Conservation (phyloP, 2,797 vertebrate species). For the Botia almorhae region DNA sequence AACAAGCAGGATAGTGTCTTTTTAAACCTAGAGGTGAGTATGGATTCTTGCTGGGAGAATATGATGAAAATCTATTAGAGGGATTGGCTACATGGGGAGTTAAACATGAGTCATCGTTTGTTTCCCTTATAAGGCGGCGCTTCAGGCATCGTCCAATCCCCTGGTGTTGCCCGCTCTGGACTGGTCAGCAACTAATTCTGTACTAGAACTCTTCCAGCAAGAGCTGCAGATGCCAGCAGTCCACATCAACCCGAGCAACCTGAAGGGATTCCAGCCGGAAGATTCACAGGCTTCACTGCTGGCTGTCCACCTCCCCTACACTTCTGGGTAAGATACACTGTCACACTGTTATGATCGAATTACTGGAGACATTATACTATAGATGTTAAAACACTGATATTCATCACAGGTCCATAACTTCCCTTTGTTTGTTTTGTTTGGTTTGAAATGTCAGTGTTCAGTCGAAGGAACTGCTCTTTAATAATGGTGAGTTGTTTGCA, state of each 20-base stretch:
- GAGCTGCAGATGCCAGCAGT: slow-evolving; percentile 79
- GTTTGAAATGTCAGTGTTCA: slow-evolving; percentile 67
- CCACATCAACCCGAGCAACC: slow-evolving; percentile 77
- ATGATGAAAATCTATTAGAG: not conserved
- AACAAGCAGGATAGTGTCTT: slow-evolving; percentile 86
- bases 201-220: slow-evolving; percentile 80
- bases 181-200: slow-evolving; percentile 77
- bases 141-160: slow-evolving; percentile 78
- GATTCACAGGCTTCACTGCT: slow-evolving; percentile 79
- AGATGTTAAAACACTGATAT: not conserved
- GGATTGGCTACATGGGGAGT: not conserved
- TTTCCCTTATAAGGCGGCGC: slow-evolving; percentile 73
- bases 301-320: slow-evolving; percentile 83
- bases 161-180: slow-evolving; percentile 82
- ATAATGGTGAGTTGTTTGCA: slow-evolving; percentile 79
- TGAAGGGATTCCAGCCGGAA: slow-evolving; percentile 80
- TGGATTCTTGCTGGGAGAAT: not conserved
- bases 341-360: not conserved
- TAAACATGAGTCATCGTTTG: not conserved
- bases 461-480: slow-evolving; percentile 77
- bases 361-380: not conserved
- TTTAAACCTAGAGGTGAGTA: slow-evolving; percentile 83
- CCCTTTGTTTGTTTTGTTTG: not conserved
- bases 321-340: slow-evolving; percentile 69
- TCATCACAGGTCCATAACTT: not conserved